Conservation (phyloP, 2,888 invertebrate genomes). For the Hetaerina titia region DNA sequence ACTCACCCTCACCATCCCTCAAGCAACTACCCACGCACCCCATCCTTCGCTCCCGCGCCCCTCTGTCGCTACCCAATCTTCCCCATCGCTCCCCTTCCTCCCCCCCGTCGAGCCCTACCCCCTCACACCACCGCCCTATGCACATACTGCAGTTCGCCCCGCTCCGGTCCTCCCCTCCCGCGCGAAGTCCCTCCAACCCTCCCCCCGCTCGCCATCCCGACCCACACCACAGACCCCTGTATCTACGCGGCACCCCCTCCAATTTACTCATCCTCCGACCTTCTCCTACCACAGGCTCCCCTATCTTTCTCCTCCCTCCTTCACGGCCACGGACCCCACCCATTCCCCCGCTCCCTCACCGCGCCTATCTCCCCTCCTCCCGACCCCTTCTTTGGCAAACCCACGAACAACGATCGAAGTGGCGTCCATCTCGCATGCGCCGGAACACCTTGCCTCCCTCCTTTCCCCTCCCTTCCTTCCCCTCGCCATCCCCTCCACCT, state of each 20-base stretch:
- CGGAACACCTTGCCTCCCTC: conserved; percentile 42
- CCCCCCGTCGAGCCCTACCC: neutral
- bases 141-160: conserved; percentile 41
- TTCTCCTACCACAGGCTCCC: neutral
- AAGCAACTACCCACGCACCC: neutral
- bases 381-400: conserved; percentile 28
- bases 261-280: neutral
- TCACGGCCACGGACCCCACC: neutral
- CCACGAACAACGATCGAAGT: conserved; percentile 65
- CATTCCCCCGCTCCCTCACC: neutral
- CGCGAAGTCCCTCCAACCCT: neutral
- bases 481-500: neutral
- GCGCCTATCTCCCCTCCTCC: neutral
- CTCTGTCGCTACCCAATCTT: neutral
- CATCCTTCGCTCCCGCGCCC: neutral
- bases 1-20: neutral
- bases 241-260: neutral
- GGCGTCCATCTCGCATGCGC: conserved; percentile 65
- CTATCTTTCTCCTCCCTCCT: neutral
- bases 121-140: neutral
- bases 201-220: neutral
- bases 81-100: neutral
- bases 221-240: neutral
- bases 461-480: neutral
- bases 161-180: neutral